phyloP scores from a whole-genome alignment of 2,797 vertebrate species.

The Chrysocyon brachyurus region DNA sequence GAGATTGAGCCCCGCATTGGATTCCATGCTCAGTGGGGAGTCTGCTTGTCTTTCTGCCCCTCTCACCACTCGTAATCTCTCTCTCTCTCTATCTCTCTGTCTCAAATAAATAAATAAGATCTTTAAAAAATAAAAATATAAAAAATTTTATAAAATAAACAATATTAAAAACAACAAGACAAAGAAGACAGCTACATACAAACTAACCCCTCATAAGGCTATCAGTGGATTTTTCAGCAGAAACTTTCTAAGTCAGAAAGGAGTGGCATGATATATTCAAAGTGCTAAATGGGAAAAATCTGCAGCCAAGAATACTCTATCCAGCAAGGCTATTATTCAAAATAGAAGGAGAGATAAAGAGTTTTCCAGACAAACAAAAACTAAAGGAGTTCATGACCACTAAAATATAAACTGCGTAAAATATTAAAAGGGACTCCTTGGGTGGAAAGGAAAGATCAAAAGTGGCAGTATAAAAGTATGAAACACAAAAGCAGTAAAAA shows the following conservation, averaged over 20 bases:
- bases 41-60: too few species aligned
- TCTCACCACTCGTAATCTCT: too few species aligned
- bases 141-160: too few species aligned
- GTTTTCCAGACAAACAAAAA: neutral
- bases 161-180: neutral
- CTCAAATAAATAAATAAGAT: too few species aligned
- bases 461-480: neutral
- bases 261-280: neutral
- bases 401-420: neutral
- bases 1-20: too few species aligned
- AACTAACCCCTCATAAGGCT: neutral
- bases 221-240: neutral
- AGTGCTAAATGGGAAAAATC: neutral
- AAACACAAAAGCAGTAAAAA: neutral
- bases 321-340: neutral
- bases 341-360: neutral
- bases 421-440: neutral
- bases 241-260: neutral
- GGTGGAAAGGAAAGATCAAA: neutral
- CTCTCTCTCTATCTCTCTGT: too few species aligned
- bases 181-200: neutral
- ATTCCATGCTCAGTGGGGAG: too few species aligned
- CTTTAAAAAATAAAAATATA: too few species aligned
- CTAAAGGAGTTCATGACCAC: neutral
- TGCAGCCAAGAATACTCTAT: neutral